These are phyloP conservation scores for Bombyx mori DNA, from an alignment of 1,140 invertebrate genomes.

Conservation along the genomic window ASM3026992v2 NC_085128.1:11765001-11765500, in stretches of 20 bases:
- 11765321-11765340: conserved; percentile 6
- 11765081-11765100: no score
- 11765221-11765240: not conserved
- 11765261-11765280: not conserved
- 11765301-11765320: conserved; percentile 5
- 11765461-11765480: conserved; percentile 14
- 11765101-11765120: no score
- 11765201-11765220: no score
- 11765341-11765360: not conserved
- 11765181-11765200: no score
- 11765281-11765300: conserved; percentile 10
- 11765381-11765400: conserved; percentile 2
- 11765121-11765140: no score
- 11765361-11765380: conserved; percentile 5
- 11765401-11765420: not conserved
- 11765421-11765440: conserved; percentile 8
- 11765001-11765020: no score
- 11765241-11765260: not conserved
- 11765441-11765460: conserved; percentile 17
- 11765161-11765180: no score
- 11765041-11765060: no score
- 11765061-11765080: no score
- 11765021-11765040: no score
- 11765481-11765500: conserved; percentile 13
- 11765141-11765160: no score